Conservation (phyloP, 2,888 invertebrate genomes). For the Sinodicranocentrus sp. region DNA sequence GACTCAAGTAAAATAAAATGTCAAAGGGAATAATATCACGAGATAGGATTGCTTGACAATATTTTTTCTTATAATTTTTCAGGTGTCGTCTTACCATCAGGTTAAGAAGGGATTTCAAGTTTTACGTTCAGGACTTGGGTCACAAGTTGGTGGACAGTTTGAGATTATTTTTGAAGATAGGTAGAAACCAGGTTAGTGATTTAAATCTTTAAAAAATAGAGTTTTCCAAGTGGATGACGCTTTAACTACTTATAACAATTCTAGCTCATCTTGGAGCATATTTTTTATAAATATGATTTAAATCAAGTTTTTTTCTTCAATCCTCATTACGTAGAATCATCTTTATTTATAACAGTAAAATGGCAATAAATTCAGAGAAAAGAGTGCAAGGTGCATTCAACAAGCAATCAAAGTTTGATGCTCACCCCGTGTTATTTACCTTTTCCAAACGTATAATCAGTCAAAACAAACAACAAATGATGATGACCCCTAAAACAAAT, state of each 20-base stretch:
- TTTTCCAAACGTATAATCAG: constrained; percentile 32
- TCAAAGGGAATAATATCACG: constrained; percentile 56
- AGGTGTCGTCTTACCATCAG: not conserved
- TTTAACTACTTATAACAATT: not conserved
- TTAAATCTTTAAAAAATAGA: constrained; percentile 5
- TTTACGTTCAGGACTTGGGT: not conserved
- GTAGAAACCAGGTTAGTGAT: not conserved
- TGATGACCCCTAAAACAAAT: constrained; percentile 40
- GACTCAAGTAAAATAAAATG: constrained; percentile 58
- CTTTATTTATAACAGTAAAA: not conserved
- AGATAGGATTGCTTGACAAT: constrained; percentile 23
- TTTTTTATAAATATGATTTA: too few species aligned
- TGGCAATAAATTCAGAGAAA: not conserved
- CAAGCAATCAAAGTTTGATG: not conserved
- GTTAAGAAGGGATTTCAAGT: not conserved
- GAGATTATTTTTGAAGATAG: constrained; percentile 3
- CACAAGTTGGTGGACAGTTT: constrained; percentile 4
- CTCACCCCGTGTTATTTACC: not conserved
- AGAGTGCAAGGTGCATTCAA: too few species aligned
- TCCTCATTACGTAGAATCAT: too few species aligned
- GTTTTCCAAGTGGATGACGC: not conserved
- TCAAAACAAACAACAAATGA: constrained; percentile 43
- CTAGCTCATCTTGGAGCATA: not conserved
- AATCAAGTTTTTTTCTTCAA: too few species aligned
- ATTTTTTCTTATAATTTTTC: not conserved